These are phyloP conservation scores for Heterotilapia buettikoferi DNA, from an alignment of 2,113 vertebrate species.

Conservation along the genomic window DNA sequence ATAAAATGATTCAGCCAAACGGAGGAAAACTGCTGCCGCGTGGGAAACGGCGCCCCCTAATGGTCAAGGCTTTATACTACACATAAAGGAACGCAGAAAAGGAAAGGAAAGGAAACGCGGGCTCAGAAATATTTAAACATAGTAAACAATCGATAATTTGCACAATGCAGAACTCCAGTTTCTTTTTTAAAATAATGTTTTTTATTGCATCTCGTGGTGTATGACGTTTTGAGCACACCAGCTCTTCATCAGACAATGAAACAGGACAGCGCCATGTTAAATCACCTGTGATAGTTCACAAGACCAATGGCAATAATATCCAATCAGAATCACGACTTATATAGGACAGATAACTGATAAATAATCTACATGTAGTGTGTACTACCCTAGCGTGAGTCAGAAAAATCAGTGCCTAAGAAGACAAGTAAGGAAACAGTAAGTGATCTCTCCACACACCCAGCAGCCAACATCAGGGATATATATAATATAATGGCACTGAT, in stretches of 20 bases:
- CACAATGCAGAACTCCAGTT: not conserved
- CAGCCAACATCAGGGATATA: not conserved
- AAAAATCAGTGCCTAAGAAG: not conserved
- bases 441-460: not conserved
- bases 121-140: not conserved
- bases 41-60: not conserved
- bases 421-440: not conserved
- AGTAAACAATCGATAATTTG: not conserved
- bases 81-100: not conserved
- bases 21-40: not conserved
- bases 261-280: not conserved
- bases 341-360: not conserved
- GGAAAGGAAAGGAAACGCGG: not conserved
- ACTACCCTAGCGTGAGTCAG: not conserved
- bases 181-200: not conserved
- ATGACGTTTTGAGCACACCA: not conserved
- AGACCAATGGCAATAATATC: not conserved
- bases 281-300: not conserved
- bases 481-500: not conserved
- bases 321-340: not conserved
- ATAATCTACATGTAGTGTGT: not conserved
- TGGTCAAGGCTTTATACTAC: not conserved
- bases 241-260: not conserved
- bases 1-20: constrained; percentile 60
- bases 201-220: not conserved